A percentile compares a stretch with the other conserved stretches of the same genome.
phyloP scores from a whole-genome alignment of 2,888 invertebrate genomes.

The Conomelus anceps region DNA sequence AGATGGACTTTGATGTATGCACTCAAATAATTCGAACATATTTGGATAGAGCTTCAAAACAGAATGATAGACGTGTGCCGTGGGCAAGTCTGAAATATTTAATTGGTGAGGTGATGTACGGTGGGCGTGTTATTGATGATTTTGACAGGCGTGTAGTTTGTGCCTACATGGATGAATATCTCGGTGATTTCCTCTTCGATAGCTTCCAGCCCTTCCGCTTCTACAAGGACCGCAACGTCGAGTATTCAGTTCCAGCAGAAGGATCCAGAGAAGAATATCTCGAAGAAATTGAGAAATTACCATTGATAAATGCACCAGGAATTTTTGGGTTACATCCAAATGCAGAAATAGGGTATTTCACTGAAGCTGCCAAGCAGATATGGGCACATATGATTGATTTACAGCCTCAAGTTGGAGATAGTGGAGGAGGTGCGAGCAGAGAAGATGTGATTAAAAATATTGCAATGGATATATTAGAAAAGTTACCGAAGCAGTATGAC shows the following conservation, averaged over 20 bases:
- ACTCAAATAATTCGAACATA: slow-evolving; percentile 79
- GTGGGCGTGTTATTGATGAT: slow-evolving; percentile 86
- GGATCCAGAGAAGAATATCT: slow-evolving; percentile 64
- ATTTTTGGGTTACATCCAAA: slow-evolving; percentile 92
- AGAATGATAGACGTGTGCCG: slow-evolving; percentile 61
- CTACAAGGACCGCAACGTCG: slow-evolving; percentile 63
- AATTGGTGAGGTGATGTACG: slow-evolving; percentile 93
- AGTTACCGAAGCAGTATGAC: slow-evolving; percentile 71
- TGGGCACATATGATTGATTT: slow-evolving; percentile 80
- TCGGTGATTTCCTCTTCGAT: slow-evolving; percentile 91
- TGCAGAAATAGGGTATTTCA: slow-evolving; percentile 88
- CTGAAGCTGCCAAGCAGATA: slow-evolving; percentile 76
- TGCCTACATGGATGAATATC: slow-evolving; percentile 89
- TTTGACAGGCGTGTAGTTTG: slow-evolving; percentile 80
- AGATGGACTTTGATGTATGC: slow-evolving; percentile 86
- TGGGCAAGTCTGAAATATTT: slow-evolving; percentile 89
- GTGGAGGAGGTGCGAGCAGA: slow-evolving; percentile 61
- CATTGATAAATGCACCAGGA: slow-evolving; percentile 78
- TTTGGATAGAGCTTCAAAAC: slow-evolving; percentile 56
- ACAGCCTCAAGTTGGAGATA: slow-evolving; percentile 80
- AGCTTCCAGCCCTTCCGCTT: slow-evolving; percentile 88
- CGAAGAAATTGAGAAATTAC: slow-evolving; percentile 71
- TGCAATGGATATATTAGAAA: slow-evolving; percentile 67
- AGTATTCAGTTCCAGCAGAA: slow-evolving; percentile 70
- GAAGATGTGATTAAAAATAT: slow-evolving; percentile 79